Evolutionary conservation across 37 sponge, comb jelly and placozoan species (phyloP), one percentile per base, ranked within the genome.

Genomic region (Aplysina aerophoba): DNA sequence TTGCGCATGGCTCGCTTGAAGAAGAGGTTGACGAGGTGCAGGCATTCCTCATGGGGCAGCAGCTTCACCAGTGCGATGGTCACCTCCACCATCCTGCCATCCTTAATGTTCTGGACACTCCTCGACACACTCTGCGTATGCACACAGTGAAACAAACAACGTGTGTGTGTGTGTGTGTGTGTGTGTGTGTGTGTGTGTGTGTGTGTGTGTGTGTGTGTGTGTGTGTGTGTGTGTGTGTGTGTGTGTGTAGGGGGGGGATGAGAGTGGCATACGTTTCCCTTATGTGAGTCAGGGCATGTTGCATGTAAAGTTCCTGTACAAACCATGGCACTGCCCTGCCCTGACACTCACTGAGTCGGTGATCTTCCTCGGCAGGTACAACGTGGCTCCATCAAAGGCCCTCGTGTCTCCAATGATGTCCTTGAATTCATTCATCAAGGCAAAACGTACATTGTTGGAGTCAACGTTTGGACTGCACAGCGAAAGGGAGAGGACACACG

Each of bases 361-460:
- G 2, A 97, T 88, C 62, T 86, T 87, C 59, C 83, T 81, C 1
- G 97, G 97, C 0, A 94, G 59, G 80, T 88, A 97, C 0, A 97
- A 91, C 15, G 74, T 91, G 22, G 90, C 25, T 0, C 97, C 97
- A 92, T 97, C 97, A 84, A 97, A 97, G 20, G 89, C 93, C 44
- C 92, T 87, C 1, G 95, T 92, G 16, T 73, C 71, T 0, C 97
- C 97, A 75, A 97, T 88, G 12, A 94, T 41, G 30, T 92, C 91
- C 30, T 80, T 79, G 50, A 87, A 89, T 15, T 86, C 91, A 34
- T 80, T 84, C 16, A 97, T 34, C 73, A 97, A 57, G 6, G 37
- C 85, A 59, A 79, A 85, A 13, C 85, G 31, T 57, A 84, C 85
- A 25, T 85, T 92, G 36, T 85, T 88, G 53, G 78, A 85, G 54